Percentiles rank a stretch among this genome's conserved stretches.
Evolutionary conservation across 2,888 invertebrate species (phyloP).

Genomic region (Mesoligia furuncula): DNA sequence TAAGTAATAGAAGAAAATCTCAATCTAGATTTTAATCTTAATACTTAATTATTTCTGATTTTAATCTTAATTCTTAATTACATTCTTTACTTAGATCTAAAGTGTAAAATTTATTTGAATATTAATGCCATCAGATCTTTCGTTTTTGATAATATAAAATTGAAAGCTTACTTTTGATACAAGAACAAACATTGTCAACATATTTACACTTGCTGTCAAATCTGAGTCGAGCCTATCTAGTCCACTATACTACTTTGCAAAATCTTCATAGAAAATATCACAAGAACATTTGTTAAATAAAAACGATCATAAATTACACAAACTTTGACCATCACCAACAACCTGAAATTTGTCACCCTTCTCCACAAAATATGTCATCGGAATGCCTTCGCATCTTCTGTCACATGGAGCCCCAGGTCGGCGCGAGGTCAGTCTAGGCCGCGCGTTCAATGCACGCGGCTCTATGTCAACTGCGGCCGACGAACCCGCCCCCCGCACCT

Average conservation of each 20-base stretch:
- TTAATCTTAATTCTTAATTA: not conserved
- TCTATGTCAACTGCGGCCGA: conserved; percentile 85
- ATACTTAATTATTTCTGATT: not conserved
- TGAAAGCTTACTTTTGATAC: not conserved
- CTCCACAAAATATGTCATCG: conserved; percentile 5
- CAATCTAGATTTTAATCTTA: not conserved
- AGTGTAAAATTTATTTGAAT: not conserved
- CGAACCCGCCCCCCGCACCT: conserved; percentile 73
- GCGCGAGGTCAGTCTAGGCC: conserved; percentile 86
- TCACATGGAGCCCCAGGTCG: conserved; percentile 72
- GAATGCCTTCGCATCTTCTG: conserved; percentile 17
- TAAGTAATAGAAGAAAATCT: too few relatives aligned
- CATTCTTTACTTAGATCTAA: not conserved
- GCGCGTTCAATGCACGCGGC: conserved; percentile 83
- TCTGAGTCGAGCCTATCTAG: not conserved
- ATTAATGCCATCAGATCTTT: not conserved
- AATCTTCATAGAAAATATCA: not conserved
- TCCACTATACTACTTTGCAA: too few relatives aligned
- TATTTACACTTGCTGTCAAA: not conserved
- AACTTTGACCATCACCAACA: not conserved
- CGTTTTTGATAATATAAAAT: not conserved
- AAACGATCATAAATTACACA: not conserved
- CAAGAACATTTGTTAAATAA: not conserved
- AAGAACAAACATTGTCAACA: not conserved
- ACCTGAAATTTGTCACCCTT: not conserved